These are phyloP conservation scores for Cochlearius cochlearius DNA, from an alignment of 2,113 vertebrate genomes.

Conservation along the genomic window DNA sequence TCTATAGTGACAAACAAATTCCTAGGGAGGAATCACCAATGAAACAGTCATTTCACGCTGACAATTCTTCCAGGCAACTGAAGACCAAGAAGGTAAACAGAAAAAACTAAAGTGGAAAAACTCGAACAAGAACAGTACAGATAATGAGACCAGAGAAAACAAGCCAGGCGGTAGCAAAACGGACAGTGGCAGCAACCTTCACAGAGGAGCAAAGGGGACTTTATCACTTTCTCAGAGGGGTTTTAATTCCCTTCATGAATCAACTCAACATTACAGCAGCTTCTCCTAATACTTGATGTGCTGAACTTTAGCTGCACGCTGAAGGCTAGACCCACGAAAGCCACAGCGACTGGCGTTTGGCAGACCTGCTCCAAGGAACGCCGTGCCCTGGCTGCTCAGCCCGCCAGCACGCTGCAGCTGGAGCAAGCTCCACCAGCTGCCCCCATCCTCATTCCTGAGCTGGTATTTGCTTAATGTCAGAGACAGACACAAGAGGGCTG, in stretches of 20 bases:
- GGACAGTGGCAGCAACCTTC: background rate
- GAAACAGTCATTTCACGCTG: background rate
- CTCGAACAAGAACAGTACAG: background rate
- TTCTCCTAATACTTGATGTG: background rate
- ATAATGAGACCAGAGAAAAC: background rate
- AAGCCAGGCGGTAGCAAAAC: background rate
- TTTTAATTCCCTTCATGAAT: background rate
- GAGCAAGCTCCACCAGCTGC: background rate
- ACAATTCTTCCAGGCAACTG: background rate
- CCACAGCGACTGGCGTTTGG: background rate
- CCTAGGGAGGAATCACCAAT: background rate
- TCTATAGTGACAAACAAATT: background rate
- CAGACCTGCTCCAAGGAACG: fast-evolving
- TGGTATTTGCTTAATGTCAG: background rate
- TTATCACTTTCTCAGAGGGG: fast-evolving
- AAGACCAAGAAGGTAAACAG: background rate
- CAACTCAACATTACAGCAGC: background rate
- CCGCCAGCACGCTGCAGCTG: background rate
- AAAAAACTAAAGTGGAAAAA: background rate
- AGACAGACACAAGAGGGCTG: background rate
- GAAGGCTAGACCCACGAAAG: background rate
- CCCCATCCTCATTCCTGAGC: background rate
- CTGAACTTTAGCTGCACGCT: background rate
- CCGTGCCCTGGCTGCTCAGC: background rate
- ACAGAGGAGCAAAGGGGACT: background rate